phyloP scores from a whole-genome alignment of 2,888 invertebrate species.

The Netelia fuscicornis region DNA sequence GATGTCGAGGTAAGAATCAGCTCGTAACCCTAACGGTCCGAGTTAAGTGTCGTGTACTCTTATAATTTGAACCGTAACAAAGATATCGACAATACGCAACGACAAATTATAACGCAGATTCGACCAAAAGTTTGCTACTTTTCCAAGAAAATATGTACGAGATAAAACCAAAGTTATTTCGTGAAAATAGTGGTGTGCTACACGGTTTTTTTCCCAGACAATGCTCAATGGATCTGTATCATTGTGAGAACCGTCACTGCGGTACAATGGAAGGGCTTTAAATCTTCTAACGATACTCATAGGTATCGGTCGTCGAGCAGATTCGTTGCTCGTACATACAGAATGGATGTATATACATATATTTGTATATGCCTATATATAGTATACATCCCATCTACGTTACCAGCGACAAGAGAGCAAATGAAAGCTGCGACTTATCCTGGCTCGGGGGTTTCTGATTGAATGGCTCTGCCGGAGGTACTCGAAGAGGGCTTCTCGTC shows the following conservation, averaged over 20 bases:
- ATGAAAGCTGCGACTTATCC: constrained; percentile 82
- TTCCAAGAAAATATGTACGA: not conserved
- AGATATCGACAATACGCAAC: constrained; percentile 1
- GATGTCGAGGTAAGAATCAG: not conserved
- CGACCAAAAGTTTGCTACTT: constrained; percentile 7
- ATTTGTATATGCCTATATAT: not conserved
- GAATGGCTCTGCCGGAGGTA: constrained; percentile 83
- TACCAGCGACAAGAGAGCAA: constrained; percentile 71
- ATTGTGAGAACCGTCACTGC: constrained; percentile 55
- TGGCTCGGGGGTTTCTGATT: constrained; percentile 81
- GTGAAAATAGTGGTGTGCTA: constrained; percentile 14
- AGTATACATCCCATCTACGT: constrained; percentile 59
- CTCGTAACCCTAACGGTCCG: not conserved
- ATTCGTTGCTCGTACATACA: constrained; percentile 47
- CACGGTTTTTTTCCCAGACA: constrained; percentile 44
- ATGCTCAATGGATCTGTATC: constrained; percentile 38
- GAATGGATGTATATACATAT: constrained; percentile 23
- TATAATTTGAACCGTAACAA: not conserved
- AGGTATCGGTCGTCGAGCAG: constrained; percentile 72
- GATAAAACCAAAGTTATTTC: constrained; percentile 32
- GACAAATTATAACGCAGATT: not conserved
- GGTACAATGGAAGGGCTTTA: constrained; percentile 39
- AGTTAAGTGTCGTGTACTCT: not conserved
- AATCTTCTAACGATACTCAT: constrained; percentile 65
- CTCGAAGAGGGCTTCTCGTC: constrained; percentile 73